Evolutionary conservation across 1,140 invertebrate species (phyloP).

Genomic region (Drosophila cardini): DNA sequence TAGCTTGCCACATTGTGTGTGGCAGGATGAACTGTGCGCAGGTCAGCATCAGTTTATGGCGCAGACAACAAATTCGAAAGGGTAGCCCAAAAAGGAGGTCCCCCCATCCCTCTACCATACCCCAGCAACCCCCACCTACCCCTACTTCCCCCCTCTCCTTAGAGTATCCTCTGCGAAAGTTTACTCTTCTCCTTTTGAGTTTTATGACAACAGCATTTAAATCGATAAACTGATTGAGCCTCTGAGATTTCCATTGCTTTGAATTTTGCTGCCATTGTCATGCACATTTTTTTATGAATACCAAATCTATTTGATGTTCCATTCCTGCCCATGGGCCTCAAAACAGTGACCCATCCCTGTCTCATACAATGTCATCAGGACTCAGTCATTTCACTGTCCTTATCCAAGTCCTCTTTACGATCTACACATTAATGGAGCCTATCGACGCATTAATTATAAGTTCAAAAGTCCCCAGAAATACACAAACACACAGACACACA

Average conservation of each 20-base stretch:
- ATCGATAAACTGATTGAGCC: slow-evolving; percentile 78
- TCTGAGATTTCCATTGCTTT: slow-evolving; percentile 73
- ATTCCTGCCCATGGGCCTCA: not conserved
- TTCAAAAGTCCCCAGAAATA: slow-evolving; percentile 41
- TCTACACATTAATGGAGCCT: slow-evolving; percentile 15
- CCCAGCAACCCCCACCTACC: not conserved
- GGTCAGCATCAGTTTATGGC: slow-evolving; percentile 24
- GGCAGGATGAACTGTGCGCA: slow-evolving; percentile 22
- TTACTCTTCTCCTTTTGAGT: slow-evolving; percentile 33
- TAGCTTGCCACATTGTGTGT: slow-evolving; percentile 26
- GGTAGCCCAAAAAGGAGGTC: slow-evolving; percentile 18
- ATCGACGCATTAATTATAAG: slow-evolving; percentile 56
- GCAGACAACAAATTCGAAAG: slow-evolving; percentile 18
- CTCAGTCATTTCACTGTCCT: not conserved
- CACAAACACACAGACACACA: not conserved
- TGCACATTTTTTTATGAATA: slow-evolving; percentile 64
- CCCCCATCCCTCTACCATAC: not conserved
- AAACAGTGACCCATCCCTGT: not conserved
- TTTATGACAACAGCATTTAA: slow-evolving; percentile 73
- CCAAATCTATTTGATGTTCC: slow-evolving; percentile 63
- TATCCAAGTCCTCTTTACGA: slow-evolving; percentile 7
- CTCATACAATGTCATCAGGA: not conserved
- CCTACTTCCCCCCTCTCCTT: no score
- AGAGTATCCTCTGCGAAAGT: not conserved
- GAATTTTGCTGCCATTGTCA: slow-evolving; percentile 58